These are phyloP conservation scores for Drosophila serrata DNA, from an alignment of 1,140 invertebrate species.

Conservation along the genomic window DNA sequence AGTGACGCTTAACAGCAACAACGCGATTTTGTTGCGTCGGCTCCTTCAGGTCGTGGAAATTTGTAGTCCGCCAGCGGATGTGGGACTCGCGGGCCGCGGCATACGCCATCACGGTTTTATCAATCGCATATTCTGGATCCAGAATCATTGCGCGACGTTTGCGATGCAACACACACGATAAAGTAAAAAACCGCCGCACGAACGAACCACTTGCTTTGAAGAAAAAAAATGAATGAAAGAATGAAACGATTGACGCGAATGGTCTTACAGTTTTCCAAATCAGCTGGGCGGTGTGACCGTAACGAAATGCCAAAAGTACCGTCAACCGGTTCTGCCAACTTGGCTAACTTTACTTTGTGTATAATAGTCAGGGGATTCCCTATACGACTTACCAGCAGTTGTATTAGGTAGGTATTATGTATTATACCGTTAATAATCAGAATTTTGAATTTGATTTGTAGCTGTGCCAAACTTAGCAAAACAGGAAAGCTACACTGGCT, in stretches of 20 bases:
- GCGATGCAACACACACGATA: slow-evolving; percentile 17
- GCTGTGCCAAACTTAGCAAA: no score
- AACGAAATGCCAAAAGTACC: not conserved
- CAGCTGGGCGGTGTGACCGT: slow-evolving; percentile 37
- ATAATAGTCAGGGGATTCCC: no score
- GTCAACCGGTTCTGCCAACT: not conserved
- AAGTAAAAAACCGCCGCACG: slow-evolving; percentile 14
- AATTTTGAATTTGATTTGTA: no score
- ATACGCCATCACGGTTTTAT: not conserved
- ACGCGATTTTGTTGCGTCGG: not conserved
- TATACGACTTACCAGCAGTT: no score
- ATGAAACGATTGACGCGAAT: slow-evolving; percentile 5
- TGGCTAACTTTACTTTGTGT: no score
- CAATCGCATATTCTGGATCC: slow-evolving; percentile 4
- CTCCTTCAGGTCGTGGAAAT: not conserved
- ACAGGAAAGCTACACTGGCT: no score
- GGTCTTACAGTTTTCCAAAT: slow-evolving; percentile 19
- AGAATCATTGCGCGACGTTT: slow-evolving; percentile 33
- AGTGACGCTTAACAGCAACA: slow-evolving; percentile 15
- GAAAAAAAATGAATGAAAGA: slow-evolving; percentile 47
- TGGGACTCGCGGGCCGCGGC: not conserved
- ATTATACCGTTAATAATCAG: no score
- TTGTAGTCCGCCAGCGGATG: slow-evolving; percentile 19
- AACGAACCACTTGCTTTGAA: slow-evolving; percentile 29
- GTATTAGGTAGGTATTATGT: no score